Evolutionary conservation across 2,797 vertebrate genomes (phyloP).

Genomic region (Carduelis carduelis): DNA sequence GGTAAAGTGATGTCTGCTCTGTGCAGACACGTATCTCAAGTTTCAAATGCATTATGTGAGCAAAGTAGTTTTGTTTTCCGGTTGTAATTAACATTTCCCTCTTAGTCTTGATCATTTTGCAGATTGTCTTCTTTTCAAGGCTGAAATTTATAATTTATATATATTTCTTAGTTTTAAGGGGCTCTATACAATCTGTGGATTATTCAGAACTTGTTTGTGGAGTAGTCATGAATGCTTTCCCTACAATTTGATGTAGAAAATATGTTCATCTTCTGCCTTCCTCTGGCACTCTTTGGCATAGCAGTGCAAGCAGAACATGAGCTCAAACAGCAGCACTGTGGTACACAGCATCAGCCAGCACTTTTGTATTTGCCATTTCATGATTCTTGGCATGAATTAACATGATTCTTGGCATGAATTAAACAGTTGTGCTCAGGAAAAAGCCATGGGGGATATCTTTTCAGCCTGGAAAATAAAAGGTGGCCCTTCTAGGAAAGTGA

Average conservation of each 20-base stretch:
- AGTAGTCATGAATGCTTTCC: background rate
- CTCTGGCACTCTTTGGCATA: slow-evolving; percentile 66
- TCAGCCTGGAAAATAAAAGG: background rate
- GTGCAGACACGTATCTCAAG: background rate
- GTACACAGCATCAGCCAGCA: too few relatives aligned
- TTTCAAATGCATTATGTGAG: background rate
- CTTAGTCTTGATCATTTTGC: background rate
- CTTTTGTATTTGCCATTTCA: background rate
- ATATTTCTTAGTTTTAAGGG: background rate
- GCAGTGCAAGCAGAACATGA: slow-evolving; percentile 4
- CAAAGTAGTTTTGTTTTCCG: background rate
- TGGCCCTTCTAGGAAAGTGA: background rate
- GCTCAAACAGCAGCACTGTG: background rate
- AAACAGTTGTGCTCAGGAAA: background rate
- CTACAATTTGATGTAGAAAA: background rate
- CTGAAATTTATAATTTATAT: background rate
- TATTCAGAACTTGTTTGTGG: slow-evolving; percentile 8
- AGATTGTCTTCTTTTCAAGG: background rate
- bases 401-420: background rate
- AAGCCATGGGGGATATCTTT: background rate
- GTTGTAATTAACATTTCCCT: background rate
- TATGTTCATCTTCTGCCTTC: slow-evolving; percentile 67
- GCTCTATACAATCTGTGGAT: background rate
- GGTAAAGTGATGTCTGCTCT: background rate
- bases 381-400: background rate